Evolutionary conservation across 2,113 vertebrate genomes (phyloP), one percentile per base, ranked within the genome.

Genomic region (Nibea albiflora): DNA sequence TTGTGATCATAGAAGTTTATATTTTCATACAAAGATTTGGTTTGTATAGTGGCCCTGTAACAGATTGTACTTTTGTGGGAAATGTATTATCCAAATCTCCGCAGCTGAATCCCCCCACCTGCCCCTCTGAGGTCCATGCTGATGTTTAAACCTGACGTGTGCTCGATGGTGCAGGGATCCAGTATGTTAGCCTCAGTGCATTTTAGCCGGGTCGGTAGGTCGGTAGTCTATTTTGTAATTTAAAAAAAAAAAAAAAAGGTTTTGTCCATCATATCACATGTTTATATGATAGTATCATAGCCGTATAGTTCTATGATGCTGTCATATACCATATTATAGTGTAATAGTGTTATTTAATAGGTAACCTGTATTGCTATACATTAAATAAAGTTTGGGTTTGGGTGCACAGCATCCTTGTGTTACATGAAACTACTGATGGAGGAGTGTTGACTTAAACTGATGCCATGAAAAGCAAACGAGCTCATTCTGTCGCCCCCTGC

Each of bases 301-400:
- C 61, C 31, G n/a, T 81, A 65, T 75, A 77, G 80, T 47, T 47
- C 85, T 88, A 88, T 90, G 86, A 85, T 90, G 56, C 80, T 86
- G 73, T 87, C 80, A 87, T 87, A 86, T 87, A 81, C 63, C 57
- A 72, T 89, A 89, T 86, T 86, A 67, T 87, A 88, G 87, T 93
- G 87, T 96, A 95, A 96, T 97, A 96, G 95, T 98, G 96, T 96
- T 97, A 97, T 97, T 97, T 97, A 97, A 97, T 96, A 97, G 96
- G 95, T 97, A 95, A 95, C 96, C 95, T 97, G 96, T 97, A 97
- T 97, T 97, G 95, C 95, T 96, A 96, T 97, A 96, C 96, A 96
- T 96, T 94, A 96, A 97, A 97, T 98, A 97, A 98, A 97, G 96
- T 97, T 96, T 98, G 96, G 94, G 95, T 97, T 97, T 96, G 95